A percentile compares a stretch with the other conserved stretches of the same genome.
phyloP scores from a whole-genome alignment of 2,113 vertebrate species.

The Pavo muticus region DNA sequence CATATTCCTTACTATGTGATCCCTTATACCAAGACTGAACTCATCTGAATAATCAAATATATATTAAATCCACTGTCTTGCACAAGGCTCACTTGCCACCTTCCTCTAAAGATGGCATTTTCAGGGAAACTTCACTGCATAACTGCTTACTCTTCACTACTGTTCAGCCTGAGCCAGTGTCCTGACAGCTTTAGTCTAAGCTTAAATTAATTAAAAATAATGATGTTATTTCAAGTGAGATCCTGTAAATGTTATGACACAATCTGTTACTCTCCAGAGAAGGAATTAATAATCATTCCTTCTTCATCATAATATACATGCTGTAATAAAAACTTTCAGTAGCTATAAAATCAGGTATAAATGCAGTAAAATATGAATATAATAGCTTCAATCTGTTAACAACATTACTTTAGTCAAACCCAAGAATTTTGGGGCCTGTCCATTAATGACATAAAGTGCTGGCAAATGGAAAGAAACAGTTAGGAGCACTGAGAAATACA shows the following conservation, averaged over 20 bases:
- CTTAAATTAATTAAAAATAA: neutral
- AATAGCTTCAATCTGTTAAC: neutral
- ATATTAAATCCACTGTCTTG: neutral
- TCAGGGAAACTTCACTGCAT: neutral
- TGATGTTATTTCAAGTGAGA: neutral
- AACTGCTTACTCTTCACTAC: neutral
- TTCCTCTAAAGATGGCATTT: neutral
- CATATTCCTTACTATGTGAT: neutral
- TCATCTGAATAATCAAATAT: neutral
- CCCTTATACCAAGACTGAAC: neutral
- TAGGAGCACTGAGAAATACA: slow-evolving; percentile 55
- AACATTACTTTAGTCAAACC: neutral
- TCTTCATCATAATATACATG: neutral
- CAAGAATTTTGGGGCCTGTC: neutral
- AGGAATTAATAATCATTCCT: neutral
- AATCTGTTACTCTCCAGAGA: neutral
- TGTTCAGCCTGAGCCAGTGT: neutral
- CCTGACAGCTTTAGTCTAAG: neutral
- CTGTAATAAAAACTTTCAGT: neutral
- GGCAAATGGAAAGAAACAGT: slow-evolving; percentile 26
- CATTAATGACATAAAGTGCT: slow-evolving; percentile 61
- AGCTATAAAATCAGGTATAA: neutral
- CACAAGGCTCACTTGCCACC: neutral
- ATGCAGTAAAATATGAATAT: neutral
- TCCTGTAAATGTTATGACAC: neutral